phyloP scores from a whole-genome alignment of 1,140 invertebrate species.

The Drosophila funebris region DNA sequence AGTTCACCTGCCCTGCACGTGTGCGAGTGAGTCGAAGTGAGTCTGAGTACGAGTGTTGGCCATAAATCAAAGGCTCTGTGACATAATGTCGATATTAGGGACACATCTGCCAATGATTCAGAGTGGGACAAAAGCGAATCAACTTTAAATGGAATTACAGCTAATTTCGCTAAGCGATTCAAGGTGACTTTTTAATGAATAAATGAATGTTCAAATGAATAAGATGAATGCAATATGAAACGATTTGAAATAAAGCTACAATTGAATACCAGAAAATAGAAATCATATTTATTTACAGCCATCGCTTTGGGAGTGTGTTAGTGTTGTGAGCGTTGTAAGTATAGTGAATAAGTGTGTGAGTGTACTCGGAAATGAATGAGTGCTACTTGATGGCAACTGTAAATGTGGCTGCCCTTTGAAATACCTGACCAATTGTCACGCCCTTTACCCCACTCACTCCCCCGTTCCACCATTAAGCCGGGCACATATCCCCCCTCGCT shows the following conservation, averaged over 20 bases:
- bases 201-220: constrained; percentile 3
- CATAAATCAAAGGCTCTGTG: constrained; percentile 65
- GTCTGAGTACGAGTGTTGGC: constrained; percentile 8
- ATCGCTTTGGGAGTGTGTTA: too few species aligned
- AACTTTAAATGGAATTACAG: constrained; percentile 29
- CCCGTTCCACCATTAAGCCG: too few species aligned
- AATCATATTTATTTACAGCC: too few species aligned
- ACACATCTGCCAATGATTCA: constrained; percentile 46
- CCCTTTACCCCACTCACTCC: too few species aligned
- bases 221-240: background rate
- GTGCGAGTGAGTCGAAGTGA: background rate
- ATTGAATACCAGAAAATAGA: too few species aligned
- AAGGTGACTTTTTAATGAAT: constrained; percentile 35
- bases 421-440: too few species aligned
- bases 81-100: constrained; percentile 67
- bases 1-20: background rate
- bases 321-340: too few species aligned
- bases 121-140: constrained; percentile 23
- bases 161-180: constrained; percentile 13
- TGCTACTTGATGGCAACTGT: too few species aligned
- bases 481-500: too few species aligned
- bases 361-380: too few species aligned
- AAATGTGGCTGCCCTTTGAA: too few species aligned
- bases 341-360: too few species aligned
- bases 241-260: background rate